Evolutionary conservation across 2,888 invertebrate species (phyloP).

Genomic region (Habroteleia sp.): DNA sequence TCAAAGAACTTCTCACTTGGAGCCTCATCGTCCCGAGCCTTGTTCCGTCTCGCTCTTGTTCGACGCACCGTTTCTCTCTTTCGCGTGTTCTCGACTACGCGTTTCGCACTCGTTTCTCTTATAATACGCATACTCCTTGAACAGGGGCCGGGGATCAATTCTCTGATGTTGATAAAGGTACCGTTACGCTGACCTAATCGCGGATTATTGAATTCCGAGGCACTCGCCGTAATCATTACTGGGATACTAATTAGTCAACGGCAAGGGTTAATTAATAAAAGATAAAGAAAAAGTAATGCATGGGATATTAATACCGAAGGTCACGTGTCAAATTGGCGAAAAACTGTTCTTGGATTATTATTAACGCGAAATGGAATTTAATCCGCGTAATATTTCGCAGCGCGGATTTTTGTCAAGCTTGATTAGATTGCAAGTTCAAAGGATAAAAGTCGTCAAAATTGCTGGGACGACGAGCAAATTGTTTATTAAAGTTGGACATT

Average conservation of each 20-base stretch:
- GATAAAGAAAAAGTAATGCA: conserved; percentile 18
- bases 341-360: conserved; percentile 12
- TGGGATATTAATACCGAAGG: conserved; percentile 28
- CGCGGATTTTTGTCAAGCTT: conserved; percentile 3
- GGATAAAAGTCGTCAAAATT: too few species aligned
- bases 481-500: too few species aligned
- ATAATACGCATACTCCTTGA: conserved; percentile 48
- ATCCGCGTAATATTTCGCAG: not conserved
- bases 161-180: conserved; percentile 64
- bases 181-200: conserved; percentile 67
- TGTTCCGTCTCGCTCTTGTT: conserved; percentile 17
- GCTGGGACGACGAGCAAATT: too few species aligned
- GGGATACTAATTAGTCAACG: conserved; percentile 52
- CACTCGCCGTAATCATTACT: conserved; percentile 43
- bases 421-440: too few species aligned
- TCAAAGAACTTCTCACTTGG: conserved; percentile 31
- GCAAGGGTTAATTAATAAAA: conserved; percentile 43
- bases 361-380: not conserved
- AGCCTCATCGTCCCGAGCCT: conserved; percentile 8
- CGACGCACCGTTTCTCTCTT: not conserved
- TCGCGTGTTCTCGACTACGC: conserved; percentile 15
- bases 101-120: conserved; percentile 54
- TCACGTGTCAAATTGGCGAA: conserved; percentile 8
- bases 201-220: conserved; percentile 64
- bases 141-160: conserved; percentile 59